Conservation (phyloP, 1,140 invertebrate species). For the Venustaconcha ellipsiformis region DNA sequence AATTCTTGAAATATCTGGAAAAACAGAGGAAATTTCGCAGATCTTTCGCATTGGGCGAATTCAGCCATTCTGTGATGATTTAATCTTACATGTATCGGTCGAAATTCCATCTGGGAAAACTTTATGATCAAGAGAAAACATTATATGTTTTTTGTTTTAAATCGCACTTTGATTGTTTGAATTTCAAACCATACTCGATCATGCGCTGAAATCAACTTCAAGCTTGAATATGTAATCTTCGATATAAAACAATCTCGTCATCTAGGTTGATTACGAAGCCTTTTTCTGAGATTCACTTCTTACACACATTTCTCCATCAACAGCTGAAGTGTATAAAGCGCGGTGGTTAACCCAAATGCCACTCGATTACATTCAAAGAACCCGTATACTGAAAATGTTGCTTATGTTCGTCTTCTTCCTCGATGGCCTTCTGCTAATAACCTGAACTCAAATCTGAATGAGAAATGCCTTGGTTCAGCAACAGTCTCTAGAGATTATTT, state of each 20-base stretch:
- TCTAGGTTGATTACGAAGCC: background rate
- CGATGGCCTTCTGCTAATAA: conserved; percentile 63
- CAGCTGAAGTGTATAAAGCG: conserved; percentile 14
- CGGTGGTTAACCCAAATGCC: conserved; percentile 4
- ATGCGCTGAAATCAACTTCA: background rate
- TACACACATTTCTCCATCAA: background rate
- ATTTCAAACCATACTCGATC: background rate
- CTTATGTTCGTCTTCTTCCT: conserved; percentile 55
- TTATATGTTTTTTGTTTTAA: background rate
- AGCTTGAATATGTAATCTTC: background rate
- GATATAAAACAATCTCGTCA: conserved; percentile 15
- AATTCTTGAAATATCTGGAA: conserved; percentile 64
- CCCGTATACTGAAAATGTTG: conserved; percentile 41
- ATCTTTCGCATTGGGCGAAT: conserved; percentile 54
- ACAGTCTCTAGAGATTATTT: conserved; percentile 67
- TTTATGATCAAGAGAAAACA: conserved; percentile 24
- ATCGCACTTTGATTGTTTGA: background rate
- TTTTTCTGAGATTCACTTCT: background rate
- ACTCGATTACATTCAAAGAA: conserved; percentile 25
- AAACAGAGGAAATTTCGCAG: conserved; percentile 70
- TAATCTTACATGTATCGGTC: conserved; percentile 65
- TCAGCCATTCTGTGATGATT: conserved; percentile 57
- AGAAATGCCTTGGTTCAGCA: conserved; percentile 63
- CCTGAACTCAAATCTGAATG: conserved; percentile 63
- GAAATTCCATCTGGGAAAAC: conserved; percentile 37